Evolutionary conservation across 2,888 invertebrate species (phyloP), one percentile per base, ranked within the genome.

Genomic region (Ptilodon capucinus): DNA sequence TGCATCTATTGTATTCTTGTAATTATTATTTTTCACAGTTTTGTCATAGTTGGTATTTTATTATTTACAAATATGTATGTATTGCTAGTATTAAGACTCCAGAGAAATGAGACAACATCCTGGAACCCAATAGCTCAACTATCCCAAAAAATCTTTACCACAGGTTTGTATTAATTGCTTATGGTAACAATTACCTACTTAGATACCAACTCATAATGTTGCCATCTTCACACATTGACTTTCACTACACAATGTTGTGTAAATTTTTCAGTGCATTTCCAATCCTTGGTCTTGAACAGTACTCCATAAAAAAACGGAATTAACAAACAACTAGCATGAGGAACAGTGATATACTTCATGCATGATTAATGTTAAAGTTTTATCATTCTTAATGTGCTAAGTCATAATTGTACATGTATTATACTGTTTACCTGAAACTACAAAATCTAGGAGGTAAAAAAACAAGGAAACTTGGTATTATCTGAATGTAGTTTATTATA

Each of bases 41-140:
- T 4, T 28, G 11, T 28, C 11, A 28, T 28, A n/a, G 11, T 28
- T 11, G 2, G 3, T 28, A 25, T 50, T 34, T 55, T 54, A 51
- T 57, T 63, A 60, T 64, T 54, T 48, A 51, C n/a, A 63, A 54
- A 52, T 46, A 18, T 18, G 4, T 36, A 17, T 35, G 17, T 57
- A 52, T 57, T 63, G 44, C 56, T 79, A 85, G 80, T 74, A 65
- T 61, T 84, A 71, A 81, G 74, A 74, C 63, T 66, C 60, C 79
- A 81, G 76, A 75, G 61, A 51, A 64, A 68, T 64, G 75, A 73
- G 64, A 68, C 62, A 56, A 58, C 76, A 61, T 56, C 76, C 64
- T 87, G 85, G 85, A 85, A 82, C 62, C 83, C 81, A 62, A 64
- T 86, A 68, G 71, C 74, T 68, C 80, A 85, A 53, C 77, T 87